These are phyloP conservation scores for Nesoenas mayeri DNA, from an alignment of 2,113 vertebrate genomes.

Conservation along the genomic window DNA sequence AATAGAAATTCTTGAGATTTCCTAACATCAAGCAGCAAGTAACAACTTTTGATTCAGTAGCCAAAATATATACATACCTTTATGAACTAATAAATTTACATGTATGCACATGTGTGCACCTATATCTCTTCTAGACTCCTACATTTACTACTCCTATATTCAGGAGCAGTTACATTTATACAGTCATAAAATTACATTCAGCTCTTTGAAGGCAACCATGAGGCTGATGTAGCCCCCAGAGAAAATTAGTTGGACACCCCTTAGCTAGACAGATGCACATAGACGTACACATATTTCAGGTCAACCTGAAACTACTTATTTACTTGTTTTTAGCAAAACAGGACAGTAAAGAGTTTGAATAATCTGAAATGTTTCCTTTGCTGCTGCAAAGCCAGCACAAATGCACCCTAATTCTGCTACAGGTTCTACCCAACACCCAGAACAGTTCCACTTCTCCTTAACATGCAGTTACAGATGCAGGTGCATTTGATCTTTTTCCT, in stretches of 20 bases:
- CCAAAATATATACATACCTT: background rate
- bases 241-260: no score
- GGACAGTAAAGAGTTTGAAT: background rate
- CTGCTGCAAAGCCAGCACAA: background rate
- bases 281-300: background rate
- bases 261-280: fast-evolving
- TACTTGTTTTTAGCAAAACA: background rate
- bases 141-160: no score
- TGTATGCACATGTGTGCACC: fast-evolving
- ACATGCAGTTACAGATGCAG: background rate
- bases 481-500: background rate
- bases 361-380: background rate
- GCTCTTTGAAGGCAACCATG: no score
- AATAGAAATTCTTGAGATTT: background rate
- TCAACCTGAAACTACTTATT: background rate
- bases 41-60: background rate
- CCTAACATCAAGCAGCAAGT: background rate
- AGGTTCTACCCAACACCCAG: background rate
- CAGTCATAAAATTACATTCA: no score
- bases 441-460: background rate
- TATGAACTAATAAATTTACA: background rate
- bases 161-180: no score
- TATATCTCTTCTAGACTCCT: background rate
- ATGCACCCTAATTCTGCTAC: background rate
- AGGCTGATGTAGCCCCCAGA: no score